A percentile compares a stretch with the other conserved stretches of the same genome.
Evolutionary conservation across 2,113 vertebrate genomes (phyloP).

Genomic region (Cairina moschata): DNA sequence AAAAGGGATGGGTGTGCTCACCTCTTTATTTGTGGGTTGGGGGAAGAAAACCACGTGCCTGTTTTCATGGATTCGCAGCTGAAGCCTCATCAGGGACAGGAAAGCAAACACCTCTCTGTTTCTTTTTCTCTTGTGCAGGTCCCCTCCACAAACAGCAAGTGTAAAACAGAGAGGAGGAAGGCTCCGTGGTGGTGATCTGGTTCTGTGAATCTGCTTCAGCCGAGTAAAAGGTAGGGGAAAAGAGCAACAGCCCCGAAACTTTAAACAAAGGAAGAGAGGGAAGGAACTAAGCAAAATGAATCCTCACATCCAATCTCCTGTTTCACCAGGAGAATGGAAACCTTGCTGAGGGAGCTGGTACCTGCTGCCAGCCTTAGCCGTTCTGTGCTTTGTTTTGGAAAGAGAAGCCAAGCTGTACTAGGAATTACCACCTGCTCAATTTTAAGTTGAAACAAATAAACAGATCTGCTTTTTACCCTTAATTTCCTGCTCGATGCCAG

Average conservation of each 20-base stretch:
- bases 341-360: neutral
- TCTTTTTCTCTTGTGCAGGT: neutral
- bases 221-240: neutral
- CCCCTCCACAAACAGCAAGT: neutral
- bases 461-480: neutral
- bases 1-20: neutral
- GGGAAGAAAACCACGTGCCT: neutral
- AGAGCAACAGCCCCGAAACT: neutral
- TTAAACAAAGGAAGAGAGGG: neutral
- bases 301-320: neutral
- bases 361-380: neutral
- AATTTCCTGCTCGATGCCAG: neutral
- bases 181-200: neutral
- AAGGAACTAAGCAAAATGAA: accelerated
- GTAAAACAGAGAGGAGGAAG: neutral
- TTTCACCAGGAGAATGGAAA: neutral
- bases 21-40: neutral
- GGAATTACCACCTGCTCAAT: neutral
- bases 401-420: neutral
- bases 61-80: neutral
- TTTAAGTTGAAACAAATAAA: neutral
- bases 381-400: neutral
- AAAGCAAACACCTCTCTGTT: neutral
- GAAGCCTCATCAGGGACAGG: neutral
- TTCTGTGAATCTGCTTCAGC: conserved; percentile 2